Base-by-base conservation (phyloP, 2,888 invertebrate genomes). In the Gortyna flavago region DNA sequence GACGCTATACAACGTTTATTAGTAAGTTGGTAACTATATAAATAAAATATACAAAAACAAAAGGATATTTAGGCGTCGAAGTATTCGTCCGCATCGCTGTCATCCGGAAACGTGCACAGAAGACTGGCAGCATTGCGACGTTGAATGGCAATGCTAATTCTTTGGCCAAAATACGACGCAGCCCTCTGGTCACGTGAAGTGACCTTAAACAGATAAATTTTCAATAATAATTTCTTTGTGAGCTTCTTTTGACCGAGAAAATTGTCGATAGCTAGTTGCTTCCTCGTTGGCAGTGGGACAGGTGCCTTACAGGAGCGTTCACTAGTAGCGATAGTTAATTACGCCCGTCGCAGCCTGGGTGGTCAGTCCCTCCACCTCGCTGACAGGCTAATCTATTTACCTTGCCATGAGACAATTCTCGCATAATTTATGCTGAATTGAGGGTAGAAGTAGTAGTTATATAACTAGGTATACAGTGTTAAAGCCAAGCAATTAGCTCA, bases 321-420 rank as follows among this genome's bases (percentile, higher is more conserved):
- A 57, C 16, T 1, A 68, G 25, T 51, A 41, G 68, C 41, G 41
- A 32, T 79, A 62, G 54, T 71, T 83, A 83, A 81, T 81, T 71
- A 67, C 66, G 18, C 54, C 38, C 1, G 1, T 48, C 7, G 18
- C 61, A 35, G 29, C 29, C 41, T 25, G 38, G 11, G 13, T n/a
- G 67, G 54, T 48, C 54, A 57, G 32, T 25, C 8, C 25, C 2
- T 21, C 44, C 51, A 61, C 51, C 38, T 62, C 38, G 71, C 57
- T 83, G 80, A 67, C 80, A 84, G 57, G 57, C 48, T 72, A 83
- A 80, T 80, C 70, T 79, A 71, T 80, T 80, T 79, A 79, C 61
- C 66, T 79, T 62, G 48, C 25, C 84, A 35, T n/a, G 41, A 67
- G 54, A n/a, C 64, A 57, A 67, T 57, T 61, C 79, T 68, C 9